Base-by-base conservation (phyloP, 1,140 invertebrate genomes). In the Oncopeltus fasciatus region DNA sequence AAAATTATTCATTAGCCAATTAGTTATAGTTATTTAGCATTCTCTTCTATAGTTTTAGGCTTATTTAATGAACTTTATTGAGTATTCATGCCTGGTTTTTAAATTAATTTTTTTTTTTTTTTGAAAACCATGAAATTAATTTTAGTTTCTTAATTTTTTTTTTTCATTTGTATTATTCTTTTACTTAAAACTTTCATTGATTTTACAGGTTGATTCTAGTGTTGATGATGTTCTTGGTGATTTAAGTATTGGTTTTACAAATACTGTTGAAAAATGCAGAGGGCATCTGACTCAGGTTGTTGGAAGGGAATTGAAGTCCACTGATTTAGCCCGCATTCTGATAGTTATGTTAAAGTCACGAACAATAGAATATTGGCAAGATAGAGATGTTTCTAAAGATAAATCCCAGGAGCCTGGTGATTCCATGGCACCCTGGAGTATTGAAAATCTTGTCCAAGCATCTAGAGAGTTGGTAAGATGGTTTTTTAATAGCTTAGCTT, bases 361-460 rank as follows among this genome's bases (percentile, higher is more conserved):
- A 27, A 11, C 58, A 28, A 38, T 65, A 11, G 64, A 65, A n/a
- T 65, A 56, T 59, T 65, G 64, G 64, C 28, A 61, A n/a, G 64
- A 65, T 46, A 65, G 51, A 1, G 59, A 65, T 47, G 60, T 49
- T 27, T 53, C 57, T 12, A 64, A 66, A 62, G 64, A 65, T 20
- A 69, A 66, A 61, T 57, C 46, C 2, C 58, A 60, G 24, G 65
- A 66, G 31, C 67, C 67, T 18, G 69, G 68, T 53, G 72, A 72
- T 62, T 5, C 31, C 11, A 74, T 76, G 61, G 78, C 75, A n/a
- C 82, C 87, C 2, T 98, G 93, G 93, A 95, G 95, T 75, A 81
- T 92, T 12, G 93, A 97, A 70, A 80, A 92, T 56, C 95, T 96
- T 73, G 84, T 95, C 9, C 86, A 93, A 71, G 83, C 88, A 38